Conservation (phyloP, 2,113 vertebrate genomes). For the Rallus limicola region DNA sequence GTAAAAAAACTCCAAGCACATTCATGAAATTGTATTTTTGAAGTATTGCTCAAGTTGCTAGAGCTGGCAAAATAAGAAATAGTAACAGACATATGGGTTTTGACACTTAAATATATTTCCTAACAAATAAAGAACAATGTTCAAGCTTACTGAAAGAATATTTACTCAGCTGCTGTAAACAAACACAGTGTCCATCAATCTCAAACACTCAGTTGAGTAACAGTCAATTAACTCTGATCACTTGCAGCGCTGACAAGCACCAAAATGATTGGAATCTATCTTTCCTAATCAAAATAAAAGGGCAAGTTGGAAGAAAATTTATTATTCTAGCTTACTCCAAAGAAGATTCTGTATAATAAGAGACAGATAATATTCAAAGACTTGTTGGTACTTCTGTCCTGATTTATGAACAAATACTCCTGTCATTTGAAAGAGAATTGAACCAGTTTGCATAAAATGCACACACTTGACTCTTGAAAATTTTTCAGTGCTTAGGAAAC, state of each 20-base stretch:
- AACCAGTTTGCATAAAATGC: neutral
- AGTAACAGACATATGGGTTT: neutral
- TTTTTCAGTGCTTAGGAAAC: neutral
- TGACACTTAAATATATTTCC: neutral
- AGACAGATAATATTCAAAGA: neutral
- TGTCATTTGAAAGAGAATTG: neutral
- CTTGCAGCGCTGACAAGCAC: neutral
- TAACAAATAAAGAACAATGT: neutral
- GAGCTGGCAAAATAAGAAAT: neutral
- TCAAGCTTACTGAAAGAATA: neutral
- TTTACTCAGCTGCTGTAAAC: neutral
- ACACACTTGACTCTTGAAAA: neutral
- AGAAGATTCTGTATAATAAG: neutral
- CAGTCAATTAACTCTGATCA: neutral
- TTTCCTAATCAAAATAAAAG: neutral
- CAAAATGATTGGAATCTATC: neutral
- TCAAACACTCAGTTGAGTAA: neutral
- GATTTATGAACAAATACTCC: neutral
- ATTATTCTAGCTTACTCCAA: neutral
- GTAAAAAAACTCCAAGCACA: neutral
- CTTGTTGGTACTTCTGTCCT: neutral
- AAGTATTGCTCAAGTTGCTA: neutral
- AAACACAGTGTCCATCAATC: neutral
- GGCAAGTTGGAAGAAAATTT: neutral
- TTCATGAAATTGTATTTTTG: neutral